Evolutionary conservation across 2,888 invertebrate species (phyloP).

Genomic region (Chloroclysta siterata): DNA sequence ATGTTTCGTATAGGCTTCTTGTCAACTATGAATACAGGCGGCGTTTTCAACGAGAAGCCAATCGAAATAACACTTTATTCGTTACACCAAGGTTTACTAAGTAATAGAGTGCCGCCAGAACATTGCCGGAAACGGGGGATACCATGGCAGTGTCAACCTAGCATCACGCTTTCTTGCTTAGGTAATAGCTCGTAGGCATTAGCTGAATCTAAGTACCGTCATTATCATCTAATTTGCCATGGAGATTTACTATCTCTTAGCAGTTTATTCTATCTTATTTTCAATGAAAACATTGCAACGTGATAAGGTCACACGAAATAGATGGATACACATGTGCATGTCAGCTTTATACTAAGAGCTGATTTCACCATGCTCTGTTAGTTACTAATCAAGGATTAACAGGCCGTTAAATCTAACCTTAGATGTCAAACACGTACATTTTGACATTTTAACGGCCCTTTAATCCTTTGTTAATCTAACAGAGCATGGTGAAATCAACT

Average conservation of each 20-base stretch:
- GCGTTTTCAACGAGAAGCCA: not conserved
- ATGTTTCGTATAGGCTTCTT: too few species aligned
- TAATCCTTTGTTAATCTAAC: too few species aligned
- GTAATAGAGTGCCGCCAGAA: conserved; percentile 3
- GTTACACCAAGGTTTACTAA: conserved; percentile 7
- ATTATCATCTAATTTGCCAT: conserved; percentile 40
- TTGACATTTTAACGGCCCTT: too few species aligned
- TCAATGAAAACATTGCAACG: conserved; percentile 1
- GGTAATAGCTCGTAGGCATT: conserved; percentile 40
- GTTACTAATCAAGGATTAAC: too few species aligned
- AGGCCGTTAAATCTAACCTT: too few species aligned
- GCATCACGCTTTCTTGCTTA: conserved; percentile 46
- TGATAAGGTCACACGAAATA: not conserved
- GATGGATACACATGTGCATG: too few species aligned
- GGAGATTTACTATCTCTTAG: conserved; percentile 37
- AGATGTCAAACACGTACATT: too few species aligned
- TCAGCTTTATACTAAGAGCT: too few species aligned
- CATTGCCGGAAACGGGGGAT: conserved; percentile 33
- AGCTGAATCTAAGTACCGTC: conserved; percentile 38
- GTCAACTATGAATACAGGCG: too few species aligned
- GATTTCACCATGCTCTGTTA: too few species aligned
- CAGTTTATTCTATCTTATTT: conserved; percentile 25
- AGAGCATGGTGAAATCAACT: too few species aligned
- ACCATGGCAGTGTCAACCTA: conserved; percentile 36
- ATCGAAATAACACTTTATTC: conserved; percentile 13